Percentiles rank a stretch among this genome's conserved stretches.
These are phyloP conservation scores for Alloscopus bannaensis DNA, from an alignment of 2,888 invertebrate genomes.

Conservation along the genomic window DNA sequence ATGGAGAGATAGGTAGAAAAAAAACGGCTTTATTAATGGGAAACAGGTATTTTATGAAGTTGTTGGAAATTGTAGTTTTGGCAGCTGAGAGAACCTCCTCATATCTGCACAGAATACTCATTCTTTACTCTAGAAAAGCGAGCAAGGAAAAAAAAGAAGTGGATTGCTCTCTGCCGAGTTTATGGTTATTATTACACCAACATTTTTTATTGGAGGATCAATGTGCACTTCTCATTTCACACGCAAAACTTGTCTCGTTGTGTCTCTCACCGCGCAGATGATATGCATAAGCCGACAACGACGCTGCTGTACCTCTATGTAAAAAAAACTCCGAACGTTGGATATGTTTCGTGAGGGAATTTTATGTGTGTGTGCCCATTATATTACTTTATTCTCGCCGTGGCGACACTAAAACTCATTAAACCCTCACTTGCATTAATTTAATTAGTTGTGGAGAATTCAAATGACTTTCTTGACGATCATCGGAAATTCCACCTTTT, in stretches of 20 bases:
- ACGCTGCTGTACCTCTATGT: too few relatives aligned
- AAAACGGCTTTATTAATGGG: too few relatives aligned
- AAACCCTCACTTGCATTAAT: constrained; percentile 51
- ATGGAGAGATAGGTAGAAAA: too few relatives aligned
- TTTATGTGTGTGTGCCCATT: too few relatives aligned
- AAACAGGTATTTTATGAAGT: constrained; percentile 54
- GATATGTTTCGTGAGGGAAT: too few relatives aligned
- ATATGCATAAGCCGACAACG: constrained; percentile 7
- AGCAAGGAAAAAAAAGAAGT: background rate
- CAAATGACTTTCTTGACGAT: constrained; percentile 40
- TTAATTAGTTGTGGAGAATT: constrained; percentile 55
- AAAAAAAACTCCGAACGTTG: too few relatives aligned
- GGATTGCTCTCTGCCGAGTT: background rate
- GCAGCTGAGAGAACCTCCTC: too few relatives aligned
- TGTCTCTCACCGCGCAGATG: constrained; percentile 1
- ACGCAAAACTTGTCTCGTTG: constrained; percentile 7
- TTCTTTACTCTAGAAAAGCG: background rate
- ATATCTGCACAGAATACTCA: too few relatives aligned
- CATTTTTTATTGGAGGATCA: background rate
- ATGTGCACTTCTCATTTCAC: background rate
- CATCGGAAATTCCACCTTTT: constrained; percentile 60
- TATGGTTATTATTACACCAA: background rate
- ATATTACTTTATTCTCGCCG: constrained; percentile 24
- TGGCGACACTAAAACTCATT: constrained; percentile 58
- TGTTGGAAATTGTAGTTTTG: constrained; percentile 49